Conservation (phyloP, 2,797 vertebrate genomes). For the Cirrhinus mrigala region DNA sequence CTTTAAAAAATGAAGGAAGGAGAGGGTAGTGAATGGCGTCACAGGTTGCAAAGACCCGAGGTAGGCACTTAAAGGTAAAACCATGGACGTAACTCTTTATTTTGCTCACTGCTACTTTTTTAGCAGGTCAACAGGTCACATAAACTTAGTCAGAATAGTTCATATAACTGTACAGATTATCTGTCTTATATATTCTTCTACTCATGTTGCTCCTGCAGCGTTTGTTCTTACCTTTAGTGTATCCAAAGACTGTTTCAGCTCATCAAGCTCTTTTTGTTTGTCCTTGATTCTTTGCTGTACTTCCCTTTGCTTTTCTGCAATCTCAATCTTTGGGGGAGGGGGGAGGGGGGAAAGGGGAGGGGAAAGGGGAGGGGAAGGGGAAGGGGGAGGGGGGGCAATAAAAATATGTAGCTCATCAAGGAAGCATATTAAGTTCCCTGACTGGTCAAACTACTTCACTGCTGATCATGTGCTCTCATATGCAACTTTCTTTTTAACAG, state of each 20-base stretch:
- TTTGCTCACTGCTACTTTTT: neutral
- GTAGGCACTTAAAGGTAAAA: too few relatives aligned
- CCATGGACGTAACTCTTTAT: neutral
- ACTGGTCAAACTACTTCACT: neutral
- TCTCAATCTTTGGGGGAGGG: neutral
- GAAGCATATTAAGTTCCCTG: neutral
- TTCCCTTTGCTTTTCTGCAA: neutral
- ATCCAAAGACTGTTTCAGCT: neutral
- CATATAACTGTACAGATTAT: neutral
- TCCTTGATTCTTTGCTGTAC: neutral
- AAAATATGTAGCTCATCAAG: neutral
- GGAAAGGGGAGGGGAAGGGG: too few relatives aligned
- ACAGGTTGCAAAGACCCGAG: too few relatives aligned
- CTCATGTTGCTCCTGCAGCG: neutral
- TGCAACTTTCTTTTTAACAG: neutral
- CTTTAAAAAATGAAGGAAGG: too few relatives aligned
- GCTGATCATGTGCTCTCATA: neutral
- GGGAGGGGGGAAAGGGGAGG: too few relatives aligned
- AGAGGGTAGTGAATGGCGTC: too few relatives aligned
- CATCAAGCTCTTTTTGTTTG: neutral
- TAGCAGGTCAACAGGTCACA: neutral
- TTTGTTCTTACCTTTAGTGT: slow-evolving; percentile 6
- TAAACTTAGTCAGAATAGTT: neutral
- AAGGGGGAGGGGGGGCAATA: too few relatives aligned
- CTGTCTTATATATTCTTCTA: neutral